These are phyloP conservation scores for Hipparchia semele DNA, from an alignment of 2,888 invertebrate species.

Conservation along the genomic window DNA sequence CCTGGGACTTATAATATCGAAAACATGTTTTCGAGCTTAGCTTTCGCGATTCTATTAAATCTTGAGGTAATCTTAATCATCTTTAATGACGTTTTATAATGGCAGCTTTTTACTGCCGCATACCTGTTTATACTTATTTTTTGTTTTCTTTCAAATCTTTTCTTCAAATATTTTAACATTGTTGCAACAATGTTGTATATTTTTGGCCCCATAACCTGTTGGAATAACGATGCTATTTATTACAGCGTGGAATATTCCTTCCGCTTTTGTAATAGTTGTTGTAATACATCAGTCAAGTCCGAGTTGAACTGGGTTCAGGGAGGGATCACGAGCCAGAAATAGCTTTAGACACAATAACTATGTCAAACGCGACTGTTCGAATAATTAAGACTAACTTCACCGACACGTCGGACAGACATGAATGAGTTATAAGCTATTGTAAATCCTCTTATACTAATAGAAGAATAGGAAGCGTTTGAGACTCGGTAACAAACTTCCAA, in stretches of 20 bases:
- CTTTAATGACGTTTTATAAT: too few species aligned
- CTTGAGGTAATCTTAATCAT: too few species aligned
- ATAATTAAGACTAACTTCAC: slow-evolving; percentile 16
- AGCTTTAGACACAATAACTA: slow-evolving; percentile 23
- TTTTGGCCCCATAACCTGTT: slow-evolving; percentile 11
- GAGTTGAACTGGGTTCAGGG: slow-evolving; percentile 15
- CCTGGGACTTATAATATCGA: background rate
- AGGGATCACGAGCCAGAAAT: slow-evolving; percentile 22
- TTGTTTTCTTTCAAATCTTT: too few species aligned
- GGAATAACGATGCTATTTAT: slow-evolving; percentile 11
- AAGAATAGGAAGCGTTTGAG: slow-evolving; percentile 4
- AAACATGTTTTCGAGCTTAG: background rate
- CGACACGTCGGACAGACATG: background rate
- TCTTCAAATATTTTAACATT: too few species aligned
- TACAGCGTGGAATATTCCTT: slow-evolving; percentile 9
- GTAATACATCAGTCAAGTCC: slow-evolving; percentile 18
- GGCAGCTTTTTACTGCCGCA: too few species aligned
- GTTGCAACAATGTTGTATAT: background rate
- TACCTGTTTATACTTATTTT: too few species aligned
- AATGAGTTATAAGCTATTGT: slow-evolving; percentile 12
- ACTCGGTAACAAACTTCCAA: background rate
- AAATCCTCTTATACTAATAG: background rate
- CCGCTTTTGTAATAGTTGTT: slow-evolving; percentile 21
- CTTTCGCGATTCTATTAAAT: too few species aligned
- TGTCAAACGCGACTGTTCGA: slow-evolving; percentile 25